These are phyloP conservation scores for Merodon equestris DNA, from an alignment of 2,888 invertebrate species.

Conservation along the genomic window DNA sequence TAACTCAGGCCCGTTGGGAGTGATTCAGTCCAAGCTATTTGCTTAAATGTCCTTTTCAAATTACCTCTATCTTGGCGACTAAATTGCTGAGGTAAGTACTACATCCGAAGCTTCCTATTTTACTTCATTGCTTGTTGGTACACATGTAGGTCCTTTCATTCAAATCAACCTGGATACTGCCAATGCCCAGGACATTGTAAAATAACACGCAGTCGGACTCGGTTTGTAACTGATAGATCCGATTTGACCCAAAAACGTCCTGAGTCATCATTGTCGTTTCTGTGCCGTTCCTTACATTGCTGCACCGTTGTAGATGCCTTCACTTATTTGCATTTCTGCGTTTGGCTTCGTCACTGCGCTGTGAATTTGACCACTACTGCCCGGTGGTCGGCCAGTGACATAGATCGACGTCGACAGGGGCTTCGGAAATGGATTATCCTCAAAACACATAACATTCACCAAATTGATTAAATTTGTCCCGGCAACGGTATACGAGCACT, in stretches of 20 bases:
- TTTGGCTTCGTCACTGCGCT: conserved; percentile 22
- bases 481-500: conserved; percentile 56
- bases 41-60: background rate
- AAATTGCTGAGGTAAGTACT: background rate
- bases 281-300: background rate
- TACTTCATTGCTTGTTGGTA: background rate
- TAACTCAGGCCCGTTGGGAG: no score
- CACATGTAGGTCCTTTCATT: background rate
- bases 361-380: conserved; percentile 11
- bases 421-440: conserved; percentile 64
- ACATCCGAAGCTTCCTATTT: background rate
- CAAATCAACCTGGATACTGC: conserved; percentile 33
- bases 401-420: conserved; percentile 24
- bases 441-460: conserved; percentile 62
- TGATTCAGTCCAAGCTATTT: background rate
- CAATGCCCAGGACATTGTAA: conserved; percentile 60
- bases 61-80: background rate
- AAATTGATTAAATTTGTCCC: conserved; percentile 67
- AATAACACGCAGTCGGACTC: conserved; percentile 51
- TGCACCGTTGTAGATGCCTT: background rate
- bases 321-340: conserved; percentile 44
- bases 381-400: background rate
- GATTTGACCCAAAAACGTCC: conserved; percentile 55
- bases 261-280: conserved; percentile 7
- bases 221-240: conserved; percentile 10